Base-by-base conservation (phyloP, 2,797 vertebrate species). In the Morelia viridis region DNA sequence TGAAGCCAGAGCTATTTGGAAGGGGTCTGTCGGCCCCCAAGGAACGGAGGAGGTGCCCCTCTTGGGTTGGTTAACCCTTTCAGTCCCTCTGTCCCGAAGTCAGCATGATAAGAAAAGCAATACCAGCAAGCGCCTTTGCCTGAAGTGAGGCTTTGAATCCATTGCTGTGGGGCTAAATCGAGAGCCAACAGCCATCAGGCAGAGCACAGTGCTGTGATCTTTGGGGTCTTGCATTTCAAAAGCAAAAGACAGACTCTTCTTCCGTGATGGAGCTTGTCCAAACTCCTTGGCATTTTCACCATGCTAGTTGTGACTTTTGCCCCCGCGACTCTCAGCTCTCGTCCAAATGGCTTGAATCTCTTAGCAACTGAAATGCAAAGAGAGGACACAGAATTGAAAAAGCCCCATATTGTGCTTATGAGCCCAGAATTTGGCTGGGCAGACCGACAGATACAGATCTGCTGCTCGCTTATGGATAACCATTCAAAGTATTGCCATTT, bases 401-500 rank as follows among this genome's bases (percentile, higher is more conserved):
- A 41, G 41, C 35, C 19, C 76, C 76, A 46, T 80, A 46, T 22
- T 86, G 53, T 86, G 31, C 62, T 53, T 65, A 28, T 53, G 62
- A 15, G 0, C 9, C 3, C 41, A 87, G 24, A 57, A 64, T 60
- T 13, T 85, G 24, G 60, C 10, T 12, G 50, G 46, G 41, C 22
- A 22, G 46, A 1, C 13, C 26, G 58, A 2, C 4, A 46, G 31
- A 22, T 46, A 31, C 28, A 61, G 65, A 53, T 17, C 31, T 93
- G 41, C 41, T 90, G 10, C 5, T 89, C 94, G 41, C 3, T 61
- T 89, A 5, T 58, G 56, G 68, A 92, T 92, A 88, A 96, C 96
- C 95, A 92, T 97, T 97, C 96, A 97, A 96, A 97, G 97, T 95
- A 95, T 94, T 96, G 95, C 92, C 90, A 61, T 93, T 95, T 92